phyloP scores from a whole-genome alignment of 30 jellyfish, hydroid and myxozoan species.

The Aurelia sp. region DNA sequence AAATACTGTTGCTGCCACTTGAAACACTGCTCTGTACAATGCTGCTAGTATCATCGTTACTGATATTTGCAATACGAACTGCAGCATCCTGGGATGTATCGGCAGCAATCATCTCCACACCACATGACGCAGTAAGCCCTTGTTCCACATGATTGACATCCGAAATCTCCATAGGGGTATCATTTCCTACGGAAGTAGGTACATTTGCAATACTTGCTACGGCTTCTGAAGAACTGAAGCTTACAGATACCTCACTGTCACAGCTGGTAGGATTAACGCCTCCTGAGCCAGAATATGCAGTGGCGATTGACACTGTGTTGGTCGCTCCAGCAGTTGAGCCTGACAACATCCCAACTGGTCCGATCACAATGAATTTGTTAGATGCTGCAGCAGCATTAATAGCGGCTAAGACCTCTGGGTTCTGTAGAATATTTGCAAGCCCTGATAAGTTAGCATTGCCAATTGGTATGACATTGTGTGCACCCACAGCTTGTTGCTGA shows the following conservation, averaged over 20 bases:
- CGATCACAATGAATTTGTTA: constrained; percentile 96
- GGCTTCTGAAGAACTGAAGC: constrained; percentile 16
- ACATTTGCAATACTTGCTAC: constrained; percentile 12
- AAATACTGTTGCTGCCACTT: constrained; percentile 16
- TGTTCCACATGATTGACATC: constrained; percentile 44
- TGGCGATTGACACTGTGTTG: constrained; percentile 66
- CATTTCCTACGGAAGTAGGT: background rate
- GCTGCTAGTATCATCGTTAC: constrained; percentile 7
- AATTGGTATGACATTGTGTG: constrained; percentile 73
- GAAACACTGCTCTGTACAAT: constrained; percentile 70
- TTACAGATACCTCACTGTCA: constrained; percentile 7
- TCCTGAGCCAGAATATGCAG: constrained; percentile 46
- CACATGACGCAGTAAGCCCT: constrained; percentile 53
- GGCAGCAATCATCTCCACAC: constrained; percentile 76
- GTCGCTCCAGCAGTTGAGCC: constrained; percentile 66
- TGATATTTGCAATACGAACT: background rate
- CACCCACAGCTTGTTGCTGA: constrained; percentile 75
- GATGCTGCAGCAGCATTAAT: constrained; percentile 98
- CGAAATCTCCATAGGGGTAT: constrained; percentile 30
- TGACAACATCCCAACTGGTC: constrained; percentile 99
- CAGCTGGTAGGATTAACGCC: constrained; percentile 11
- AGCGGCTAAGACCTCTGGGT: constrained; percentile 98
- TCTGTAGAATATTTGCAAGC: constrained; percentile 94
- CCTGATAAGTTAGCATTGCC: constrained; percentile 94
- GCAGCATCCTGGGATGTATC: constrained; percentile 71